Evolutionary conservation across 2,113 vertebrate genomes (phyloP), one percentile per base, ranked within the genome.

Genomic region (Entelurus aequoreus): DNA sequence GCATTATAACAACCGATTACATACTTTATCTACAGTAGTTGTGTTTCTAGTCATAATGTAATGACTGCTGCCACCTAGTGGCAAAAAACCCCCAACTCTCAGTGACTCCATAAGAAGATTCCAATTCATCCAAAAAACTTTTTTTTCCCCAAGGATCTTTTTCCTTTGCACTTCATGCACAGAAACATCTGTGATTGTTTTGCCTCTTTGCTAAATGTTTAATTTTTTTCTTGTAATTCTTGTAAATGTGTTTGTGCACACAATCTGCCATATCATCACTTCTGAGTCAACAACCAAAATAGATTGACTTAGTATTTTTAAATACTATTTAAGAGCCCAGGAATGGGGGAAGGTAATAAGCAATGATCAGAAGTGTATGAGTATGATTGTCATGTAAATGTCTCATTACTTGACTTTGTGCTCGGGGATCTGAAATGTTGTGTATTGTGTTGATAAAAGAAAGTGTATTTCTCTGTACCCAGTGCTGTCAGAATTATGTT

Each of bases 121-220:
- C 78, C 69, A 79, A 49, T 67, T 19, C 57, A 6, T 59, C 65
- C 68, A 73, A 42, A 42, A 42, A 42, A 28, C 28, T 28, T 28
- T 28, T 28, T 3, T 28, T 28, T 28, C 3, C 21, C 28, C 28
- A 28, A 28, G 8, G 8, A 9, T 42, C 8, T 10, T 42, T 42
- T 42, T 42, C 7, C 3, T 42, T 42, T 42, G 10, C 42, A 12
- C 38, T 37, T 42, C 54, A 44, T 57, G n/a, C 16, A 57, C 52
- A 71, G 55, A 37, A 79, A 68, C 49, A 15, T 69, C 56, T 63
- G 15, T 75, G 48, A 76, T 74, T 38, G 62, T 69, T 73, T 79
- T 77, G 72, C 65, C 70, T 76, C 61, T 69, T 84, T 76, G 76
- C 81, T 72, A 66, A 66, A 78, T 79, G 65, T 65, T 72, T 87